Evolutionary conservation across 2,797 vertebrate species (phyloP).

Genomic region (Danio kyathit): DNA sequence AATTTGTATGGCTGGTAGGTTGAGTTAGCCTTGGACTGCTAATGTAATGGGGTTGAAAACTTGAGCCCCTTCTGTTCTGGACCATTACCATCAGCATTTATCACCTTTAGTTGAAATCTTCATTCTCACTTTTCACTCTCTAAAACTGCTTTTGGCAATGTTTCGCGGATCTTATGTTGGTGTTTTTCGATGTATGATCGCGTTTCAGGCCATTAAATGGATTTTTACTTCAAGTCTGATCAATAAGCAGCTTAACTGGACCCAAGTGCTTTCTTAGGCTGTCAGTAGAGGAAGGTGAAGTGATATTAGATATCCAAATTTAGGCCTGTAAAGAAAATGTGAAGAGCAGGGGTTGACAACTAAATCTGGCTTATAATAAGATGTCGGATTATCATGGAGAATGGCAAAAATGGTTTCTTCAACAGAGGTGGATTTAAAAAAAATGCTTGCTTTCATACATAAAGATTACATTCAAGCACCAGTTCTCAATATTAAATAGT

Average conservation of each 20-base stretch:
- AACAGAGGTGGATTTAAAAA: neutral
- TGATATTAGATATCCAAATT: neutral
- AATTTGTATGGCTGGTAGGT: neutral
- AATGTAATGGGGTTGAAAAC: constrained; percentile 34
- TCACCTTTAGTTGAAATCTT: constrained; percentile 6
- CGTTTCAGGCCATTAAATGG: constrained; percentile 40
- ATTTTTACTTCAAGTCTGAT: constrained; percentile 46
- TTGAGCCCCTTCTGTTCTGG: neutral
- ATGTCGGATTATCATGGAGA: neutral
- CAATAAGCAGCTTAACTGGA: constrained; percentile 32
- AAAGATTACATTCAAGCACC: neutral
- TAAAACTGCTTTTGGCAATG: constrained; percentile 35
- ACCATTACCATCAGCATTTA: constrained; percentile 25
- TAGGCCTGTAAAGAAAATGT: neutral
- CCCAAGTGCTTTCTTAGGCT: constrained; percentile 18
- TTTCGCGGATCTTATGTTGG: neutral
- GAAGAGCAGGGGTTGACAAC: neutral
- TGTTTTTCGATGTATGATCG: constrained; percentile 23
- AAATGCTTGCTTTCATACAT: neutral
- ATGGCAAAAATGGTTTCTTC: neutral
- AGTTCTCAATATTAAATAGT: no score
- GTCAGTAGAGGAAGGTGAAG: constrained; percentile 22
- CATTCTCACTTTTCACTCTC: constrained; percentile 11
- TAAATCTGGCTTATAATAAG: neutral
- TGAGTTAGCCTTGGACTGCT: neutral